These are phyloP conservation scores for Anas platyrhynchos DNA, from an alignment of 2,113 vertebrate species.

Conservation along the genomic window DNA sequence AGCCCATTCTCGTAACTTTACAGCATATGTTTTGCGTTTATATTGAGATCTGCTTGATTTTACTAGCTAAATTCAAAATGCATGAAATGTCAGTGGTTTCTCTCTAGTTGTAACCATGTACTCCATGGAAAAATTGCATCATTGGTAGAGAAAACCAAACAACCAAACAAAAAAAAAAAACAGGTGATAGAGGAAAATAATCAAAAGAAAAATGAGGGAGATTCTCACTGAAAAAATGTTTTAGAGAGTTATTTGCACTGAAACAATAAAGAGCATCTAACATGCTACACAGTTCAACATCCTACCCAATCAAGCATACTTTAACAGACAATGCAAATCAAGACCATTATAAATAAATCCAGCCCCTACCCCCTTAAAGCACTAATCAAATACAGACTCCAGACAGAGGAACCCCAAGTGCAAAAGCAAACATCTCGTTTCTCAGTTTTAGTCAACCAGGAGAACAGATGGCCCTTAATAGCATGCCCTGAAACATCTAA, in stretches of 20 bases:
- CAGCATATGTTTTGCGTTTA: constrained; percentile 13
- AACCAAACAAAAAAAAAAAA: neutral
- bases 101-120: neutral
- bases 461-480: constrained; percentile 62
- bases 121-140: neutral
- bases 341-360: neutral
- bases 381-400: constrained; percentile 9
- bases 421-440: neutral
- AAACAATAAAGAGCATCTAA: neutral
- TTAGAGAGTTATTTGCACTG: neutral
- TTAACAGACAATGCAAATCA: neutral
- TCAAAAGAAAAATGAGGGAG: neutral
- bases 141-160: neutral
- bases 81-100: neutral
- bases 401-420: constrained; percentile 28
- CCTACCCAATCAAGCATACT: neutral
- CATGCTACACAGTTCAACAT: neutral
- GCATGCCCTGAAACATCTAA: constrained; percentile 14
- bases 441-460: constrained; percentile 20
- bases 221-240: neutral
- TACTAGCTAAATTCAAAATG: constrained; percentile 6
- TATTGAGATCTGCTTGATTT: neutral
- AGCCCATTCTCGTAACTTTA: neutral
- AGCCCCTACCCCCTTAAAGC: neutral
- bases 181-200: neutral